Percentiles rank a stretch among this genome's conserved stretches.
These are phyloP conservation scores for Epirrhoe alternata DNA, from an alignment of 2,888 invertebrate species.

Conservation along the genomic window DNA sequence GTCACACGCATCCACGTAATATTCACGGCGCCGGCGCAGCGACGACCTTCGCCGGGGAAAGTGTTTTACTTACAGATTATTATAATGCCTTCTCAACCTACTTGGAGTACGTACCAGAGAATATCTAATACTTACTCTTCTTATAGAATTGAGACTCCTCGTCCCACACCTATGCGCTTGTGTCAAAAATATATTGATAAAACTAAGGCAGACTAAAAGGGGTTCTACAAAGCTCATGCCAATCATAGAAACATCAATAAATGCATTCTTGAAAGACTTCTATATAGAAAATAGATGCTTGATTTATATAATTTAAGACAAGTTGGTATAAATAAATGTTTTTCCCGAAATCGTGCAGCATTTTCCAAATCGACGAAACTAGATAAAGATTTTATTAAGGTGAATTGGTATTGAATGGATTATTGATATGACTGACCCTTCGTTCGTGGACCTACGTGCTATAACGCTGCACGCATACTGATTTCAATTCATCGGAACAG, in stretches of 20 bases:
- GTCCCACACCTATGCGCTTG: too few species aligned
- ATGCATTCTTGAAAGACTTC: too few species aligned
- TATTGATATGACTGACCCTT: slow-evolving; percentile 5
- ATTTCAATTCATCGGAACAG: slow-evolving; percentile 22
- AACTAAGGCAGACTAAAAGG: too few species aligned
- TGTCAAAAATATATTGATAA: too few species aligned
- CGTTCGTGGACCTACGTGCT: slow-evolving; percentile 5
- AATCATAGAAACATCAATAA: too few species aligned
- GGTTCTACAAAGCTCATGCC: too few species aligned
- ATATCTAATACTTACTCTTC: too few species aligned
- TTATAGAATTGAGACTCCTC: too few species aligned
- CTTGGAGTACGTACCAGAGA: background rate
- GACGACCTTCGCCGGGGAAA: slow-evolving; percentile 74
- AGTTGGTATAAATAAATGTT: too few species aligned
- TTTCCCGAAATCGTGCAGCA: too few species aligned
- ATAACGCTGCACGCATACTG: slow-evolving; percentile 20
- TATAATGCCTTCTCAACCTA: slow-evolving; percentile 49
- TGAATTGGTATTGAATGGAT: background rate
- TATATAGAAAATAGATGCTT: too few species aligned
- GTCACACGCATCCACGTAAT: slow-evolving; percentile 55
- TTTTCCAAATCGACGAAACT: background rate
- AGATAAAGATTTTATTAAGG: background rate
- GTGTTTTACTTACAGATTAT: slow-evolving; percentile 71
- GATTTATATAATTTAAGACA: too few species aligned
- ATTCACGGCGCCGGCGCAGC: slow-evolving; percentile 66